These are phyloP conservation scores for Theretra japonica DNA, from an alignment of 2,888 invertebrate species.

Conservation along the genomic window DNA sequence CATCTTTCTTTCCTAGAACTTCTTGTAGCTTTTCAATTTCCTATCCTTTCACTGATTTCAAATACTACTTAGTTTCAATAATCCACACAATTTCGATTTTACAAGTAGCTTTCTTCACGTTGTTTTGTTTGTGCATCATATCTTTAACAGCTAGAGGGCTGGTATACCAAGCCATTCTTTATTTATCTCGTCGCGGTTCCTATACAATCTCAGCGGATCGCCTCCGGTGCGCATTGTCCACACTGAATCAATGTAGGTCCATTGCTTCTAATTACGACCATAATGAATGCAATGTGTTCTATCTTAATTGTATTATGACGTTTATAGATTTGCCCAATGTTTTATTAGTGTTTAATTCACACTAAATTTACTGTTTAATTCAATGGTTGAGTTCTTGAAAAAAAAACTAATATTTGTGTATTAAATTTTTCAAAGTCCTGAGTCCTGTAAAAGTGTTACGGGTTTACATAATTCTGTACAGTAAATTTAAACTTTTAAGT, in stretches of 20 bases:
- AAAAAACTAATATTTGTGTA: too few species aligned
- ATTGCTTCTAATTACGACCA: conserved; percentile 6
- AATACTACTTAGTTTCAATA: too few species aligned
- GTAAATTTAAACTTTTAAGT: too few species aligned
- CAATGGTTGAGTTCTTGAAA: too few species aligned
- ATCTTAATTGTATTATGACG: neutral
- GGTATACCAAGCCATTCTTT: conserved; percentile 16
- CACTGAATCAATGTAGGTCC: conserved; percentile 1
- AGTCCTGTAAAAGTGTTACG: too few species aligned
- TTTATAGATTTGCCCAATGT: neutral
- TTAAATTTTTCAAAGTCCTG: too few species aligned
- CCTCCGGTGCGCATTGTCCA: neutral
- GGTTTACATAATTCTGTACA: too few species aligned
- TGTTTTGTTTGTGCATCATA: neutral
- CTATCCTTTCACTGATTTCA: too few species aligned
- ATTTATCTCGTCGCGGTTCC: conserved; percentile 12
- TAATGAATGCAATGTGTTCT: neutral
- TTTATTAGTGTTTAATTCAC: neutral
- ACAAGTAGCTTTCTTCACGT: neutral
- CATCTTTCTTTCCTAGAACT: too few species aligned
- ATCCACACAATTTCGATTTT: too few species aligned
- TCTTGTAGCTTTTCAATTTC: too few species aligned
- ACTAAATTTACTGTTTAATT: neutral
- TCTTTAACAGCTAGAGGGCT: conserved; percentile 11
- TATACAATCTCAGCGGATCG: conserved; percentile 2